phyloP scores from a whole-genome alignment of 2,113 vertebrate species.

The Melospiza georgiana region DNA sequence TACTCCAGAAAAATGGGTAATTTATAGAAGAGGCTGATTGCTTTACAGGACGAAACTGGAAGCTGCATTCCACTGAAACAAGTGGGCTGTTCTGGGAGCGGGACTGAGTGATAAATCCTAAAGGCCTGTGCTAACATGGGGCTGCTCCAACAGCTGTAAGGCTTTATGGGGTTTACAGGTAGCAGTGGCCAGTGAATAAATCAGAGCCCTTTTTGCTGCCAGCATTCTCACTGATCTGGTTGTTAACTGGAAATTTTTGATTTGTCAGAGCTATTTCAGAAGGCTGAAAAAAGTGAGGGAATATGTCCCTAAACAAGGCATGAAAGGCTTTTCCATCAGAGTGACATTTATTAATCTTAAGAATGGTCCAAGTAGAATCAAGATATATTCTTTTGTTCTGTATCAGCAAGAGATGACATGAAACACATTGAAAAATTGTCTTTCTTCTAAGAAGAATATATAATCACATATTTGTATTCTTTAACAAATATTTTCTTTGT shows the following conservation, averaged over 20 bases:
- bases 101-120: not conserved
- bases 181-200: not conserved
- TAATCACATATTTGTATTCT: not conserved
- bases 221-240: not conserved
- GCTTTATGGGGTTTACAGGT: not conserved
- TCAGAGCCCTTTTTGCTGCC: not conserved
- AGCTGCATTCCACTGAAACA: constrained; percentile 3
- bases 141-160: not conserved
- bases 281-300: not conserved
- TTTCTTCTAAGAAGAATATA: not conserved
- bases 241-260: not conserved
- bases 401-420: not conserved
- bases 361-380: not conserved
- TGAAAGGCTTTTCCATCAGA: not conserved
- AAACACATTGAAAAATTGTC: not conserved
- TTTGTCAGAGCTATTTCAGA: not conserved
- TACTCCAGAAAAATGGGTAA: not conserved
- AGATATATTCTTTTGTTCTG: not conserved
- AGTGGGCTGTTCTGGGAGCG: not conserved
- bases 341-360: not conserved
- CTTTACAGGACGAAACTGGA: constrained; percentile 34
- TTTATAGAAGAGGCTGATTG: constrained; percentile 32
- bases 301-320: not conserved
- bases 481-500: not conserved
- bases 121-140: not conserved